Evolutionary conservation across 2,888 invertebrate genomes (phyloP), one percentile per base, ranked within the genome.

Genomic region (Nephrotoma guestfalica): DNA sequence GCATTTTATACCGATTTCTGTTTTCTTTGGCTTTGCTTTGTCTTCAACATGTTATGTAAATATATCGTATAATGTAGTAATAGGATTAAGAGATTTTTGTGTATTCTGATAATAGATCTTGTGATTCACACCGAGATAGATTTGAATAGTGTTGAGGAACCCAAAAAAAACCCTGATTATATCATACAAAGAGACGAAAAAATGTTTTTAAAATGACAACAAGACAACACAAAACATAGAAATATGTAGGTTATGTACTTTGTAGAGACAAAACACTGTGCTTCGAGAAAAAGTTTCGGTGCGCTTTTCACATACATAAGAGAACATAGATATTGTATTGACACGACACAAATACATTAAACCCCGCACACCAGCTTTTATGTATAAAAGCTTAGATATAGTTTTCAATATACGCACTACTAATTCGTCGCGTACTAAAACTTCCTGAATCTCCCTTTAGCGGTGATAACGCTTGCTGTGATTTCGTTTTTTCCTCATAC

Each of bases 401-500:
- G 9, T 30, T 51, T 51, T 9, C 30, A 84, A 84, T 15, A 84
- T 84, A 84, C 84, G 84, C 84, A 84, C 84, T 41, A 84, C 84
- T 42, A 15, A 3, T 41, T n/a, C 42, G 84, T 6, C 84, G 41
- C 9, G 41, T 7, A 13, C 18, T 41, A 41, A 41, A 41, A 15
- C 15, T 84, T 84, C 41, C 41, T 41, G 84, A 84, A 41, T 15
- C 18, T 30, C 30, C 30, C 71, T 9, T 84, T 84, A n/a, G n/a
- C 13, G 84, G 84, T 41, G 84, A 84, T 41, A 84, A 84, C 6
- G 84, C 15, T 42, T 88, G 88, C 86, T 87, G 87, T 45, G 88
- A 88, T 83, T 86, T 13, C 13, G 41, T n/a, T 85, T 86, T 83
- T 41, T 47, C 41, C 40, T 86, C 83, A 47, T 86, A 47, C 11